Conservation (phyloP, 2,113 vertebrate genomes). For the Isichthys henryi region DNA sequence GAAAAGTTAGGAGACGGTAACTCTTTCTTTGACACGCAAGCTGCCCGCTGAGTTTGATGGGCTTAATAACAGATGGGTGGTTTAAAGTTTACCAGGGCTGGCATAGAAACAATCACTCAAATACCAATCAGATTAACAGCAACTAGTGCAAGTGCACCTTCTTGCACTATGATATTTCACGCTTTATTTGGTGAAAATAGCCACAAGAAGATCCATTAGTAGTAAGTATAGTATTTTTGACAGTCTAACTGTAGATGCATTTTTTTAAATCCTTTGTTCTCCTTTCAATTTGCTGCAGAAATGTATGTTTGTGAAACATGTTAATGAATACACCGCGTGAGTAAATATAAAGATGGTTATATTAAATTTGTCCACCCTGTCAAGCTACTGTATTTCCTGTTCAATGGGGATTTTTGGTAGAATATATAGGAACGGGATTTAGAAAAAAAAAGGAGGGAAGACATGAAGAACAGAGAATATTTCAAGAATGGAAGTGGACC, state of each 20-base stretch:
- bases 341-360: neutral
- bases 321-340: neutral
- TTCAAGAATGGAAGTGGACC: neutral
- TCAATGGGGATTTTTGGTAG: neutral
- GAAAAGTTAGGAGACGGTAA: constrained; percentile 26
- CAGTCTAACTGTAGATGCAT: neutral
- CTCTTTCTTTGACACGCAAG: constrained; percentile 14
- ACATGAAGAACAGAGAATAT: neutral
- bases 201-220: neutral
- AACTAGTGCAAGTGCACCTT: neutral
- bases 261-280: neutral
- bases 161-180: neutral
- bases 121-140: neutral
- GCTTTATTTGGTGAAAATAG: neutral
- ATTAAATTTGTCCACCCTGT: neutral
- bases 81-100: constrained; percentile 41
- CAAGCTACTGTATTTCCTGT: neutral
- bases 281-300: neutral
- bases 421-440: neutral
- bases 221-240: neutral
- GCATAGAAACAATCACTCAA: constrained; percentile 21
- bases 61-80: constrained; percentile 55
- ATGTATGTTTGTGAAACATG: neutral
- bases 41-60: constrained; percentile 34
- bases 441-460: neutral